Conservation (phyloP, 2,113 vertebrate species). For the Etia nguti region DNA sequence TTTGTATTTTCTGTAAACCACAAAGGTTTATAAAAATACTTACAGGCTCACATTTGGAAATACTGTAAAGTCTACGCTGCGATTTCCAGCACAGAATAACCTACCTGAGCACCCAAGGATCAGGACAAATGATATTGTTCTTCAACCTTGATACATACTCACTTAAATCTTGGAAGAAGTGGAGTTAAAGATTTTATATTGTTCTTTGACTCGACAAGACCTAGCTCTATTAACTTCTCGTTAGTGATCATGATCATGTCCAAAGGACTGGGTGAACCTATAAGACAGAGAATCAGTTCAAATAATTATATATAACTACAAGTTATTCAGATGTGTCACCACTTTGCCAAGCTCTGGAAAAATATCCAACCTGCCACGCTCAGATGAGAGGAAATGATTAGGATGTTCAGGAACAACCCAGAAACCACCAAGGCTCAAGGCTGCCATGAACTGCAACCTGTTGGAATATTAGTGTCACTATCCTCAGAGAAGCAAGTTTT, state of each 20-base stretch:
- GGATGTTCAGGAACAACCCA: background rate
- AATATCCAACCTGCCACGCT: background rate
- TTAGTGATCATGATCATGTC: accelerated
- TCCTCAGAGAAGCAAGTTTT: background rate
- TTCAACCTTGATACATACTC: background rate
- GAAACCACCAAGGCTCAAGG: background rate
- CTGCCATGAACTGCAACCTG: background rate
- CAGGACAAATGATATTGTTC: accelerated
- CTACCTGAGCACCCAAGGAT: no score
- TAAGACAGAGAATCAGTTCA: background rate
- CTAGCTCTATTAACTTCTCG: background rate
- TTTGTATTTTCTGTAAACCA: background rate
- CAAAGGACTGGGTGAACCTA: background rate
- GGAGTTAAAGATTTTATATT: background rate
- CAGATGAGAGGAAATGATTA: background rate
- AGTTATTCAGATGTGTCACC: background rate
- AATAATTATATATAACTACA: background rate
- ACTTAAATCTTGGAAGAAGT: background rate
- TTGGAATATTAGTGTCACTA: background rate
- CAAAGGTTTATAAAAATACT: background rate
- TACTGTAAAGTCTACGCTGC: no score
- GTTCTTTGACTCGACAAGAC: background rate
- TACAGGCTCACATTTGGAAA: background rate
- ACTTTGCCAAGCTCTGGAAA: background rate
- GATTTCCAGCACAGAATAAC: no score